A percentile compares a stretch with the other conserved stretches of the same genome.
These are phyloP conservation scores for Phaetusa simplex DNA, from an alignment of 2,113 vertebrate species.

Conservation along the genomic window DNA sequence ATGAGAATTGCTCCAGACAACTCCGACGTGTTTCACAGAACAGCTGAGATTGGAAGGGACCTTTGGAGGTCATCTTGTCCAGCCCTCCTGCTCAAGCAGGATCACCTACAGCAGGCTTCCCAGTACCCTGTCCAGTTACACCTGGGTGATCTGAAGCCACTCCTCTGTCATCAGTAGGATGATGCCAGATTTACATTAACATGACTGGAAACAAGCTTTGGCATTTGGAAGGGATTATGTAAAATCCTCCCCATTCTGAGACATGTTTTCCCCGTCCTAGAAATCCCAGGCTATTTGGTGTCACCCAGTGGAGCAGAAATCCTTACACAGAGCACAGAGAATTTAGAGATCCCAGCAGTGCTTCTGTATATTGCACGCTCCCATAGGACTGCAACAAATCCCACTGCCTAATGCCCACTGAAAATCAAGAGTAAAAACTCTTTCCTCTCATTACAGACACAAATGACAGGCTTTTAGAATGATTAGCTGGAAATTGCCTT, in stretches of 20 bases:
- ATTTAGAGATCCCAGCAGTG: not conserved
- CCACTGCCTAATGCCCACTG: not conserved
- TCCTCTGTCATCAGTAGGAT: not conserved
- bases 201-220: not conserved
- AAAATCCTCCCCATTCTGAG: not conserved
- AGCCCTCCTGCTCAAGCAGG: rapidly evolving
- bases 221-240: not conserved
- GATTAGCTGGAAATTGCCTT: constrained; percentile 61
- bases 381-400: not conserved
- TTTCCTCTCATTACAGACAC: constrained; percentile 26
- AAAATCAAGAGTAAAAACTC: constrained; percentile 29
- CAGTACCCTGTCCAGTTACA: not conserved
- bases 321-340: not conserved
- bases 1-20: not conserved
- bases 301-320: not conserved
- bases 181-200: not conserved
- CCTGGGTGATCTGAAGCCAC: not conserved
- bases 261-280: not conserved
- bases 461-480: constrained; percentile 54
- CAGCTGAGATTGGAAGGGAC: not conserved
- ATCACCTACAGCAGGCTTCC: not conserved
- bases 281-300: not conserved
- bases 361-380: not conserved
- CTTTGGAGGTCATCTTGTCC: not conserved
- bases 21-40: not conserved